phyloP scores from a whole-genome alignment of 2,797 vertebrate genomes.

The Epinephelus coioides region DNA sequence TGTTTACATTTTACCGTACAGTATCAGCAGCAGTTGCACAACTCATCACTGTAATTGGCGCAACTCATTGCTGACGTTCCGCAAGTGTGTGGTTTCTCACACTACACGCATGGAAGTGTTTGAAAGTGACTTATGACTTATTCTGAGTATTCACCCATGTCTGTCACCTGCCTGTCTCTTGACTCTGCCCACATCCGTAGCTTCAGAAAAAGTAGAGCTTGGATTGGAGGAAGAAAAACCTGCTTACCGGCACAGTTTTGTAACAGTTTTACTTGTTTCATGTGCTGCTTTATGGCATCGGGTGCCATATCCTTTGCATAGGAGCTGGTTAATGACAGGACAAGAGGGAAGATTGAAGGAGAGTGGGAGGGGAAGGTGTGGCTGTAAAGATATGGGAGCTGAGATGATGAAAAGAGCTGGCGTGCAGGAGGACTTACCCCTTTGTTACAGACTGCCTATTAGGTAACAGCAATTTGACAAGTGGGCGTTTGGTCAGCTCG shows the following conservation, averaged over 20 bases:
- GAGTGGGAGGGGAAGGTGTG: conserved; percentile 72
- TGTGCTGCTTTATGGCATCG: conserved; percentile 61
- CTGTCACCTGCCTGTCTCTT: conserved; percentile 56
- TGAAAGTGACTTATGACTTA: conserved; percentile 29
- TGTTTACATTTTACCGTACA: conserved; percentile 30
- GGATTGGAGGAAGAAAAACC: not conserved
- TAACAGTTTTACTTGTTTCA: conserved; percentile 56
- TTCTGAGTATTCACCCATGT: not conserved
- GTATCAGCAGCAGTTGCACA: conserved; percentile 14
- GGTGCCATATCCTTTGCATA: conserved; percentile 55
- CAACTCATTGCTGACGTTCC: conserved; percentile 37
- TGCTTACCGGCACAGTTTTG: conserved; percentile 44
- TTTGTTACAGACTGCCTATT: conserved; percentile 68
- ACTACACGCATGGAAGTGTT: not conserved
- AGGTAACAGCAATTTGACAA: conserved; percentile 52
- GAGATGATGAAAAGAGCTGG: conserved; percentile 67
- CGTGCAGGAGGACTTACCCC: conserved; percentile 40
- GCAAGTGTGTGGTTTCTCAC: conserved; percentile 22
- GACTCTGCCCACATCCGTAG: conserved; percentile 40
- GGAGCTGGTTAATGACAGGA: conserved; percentile 70
- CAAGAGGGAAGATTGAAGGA: conserved; percentile 43
- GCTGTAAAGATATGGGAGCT: conserved; percentile 70
- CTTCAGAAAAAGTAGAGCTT: not conserved
- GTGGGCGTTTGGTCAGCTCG: conserved; percentile 33
- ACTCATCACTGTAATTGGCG: not conserved